Evolutionary conservation across 2,888 invertebrate genomes (phyloP).

Genomic region (Polydrusus cervinus): DNA sequence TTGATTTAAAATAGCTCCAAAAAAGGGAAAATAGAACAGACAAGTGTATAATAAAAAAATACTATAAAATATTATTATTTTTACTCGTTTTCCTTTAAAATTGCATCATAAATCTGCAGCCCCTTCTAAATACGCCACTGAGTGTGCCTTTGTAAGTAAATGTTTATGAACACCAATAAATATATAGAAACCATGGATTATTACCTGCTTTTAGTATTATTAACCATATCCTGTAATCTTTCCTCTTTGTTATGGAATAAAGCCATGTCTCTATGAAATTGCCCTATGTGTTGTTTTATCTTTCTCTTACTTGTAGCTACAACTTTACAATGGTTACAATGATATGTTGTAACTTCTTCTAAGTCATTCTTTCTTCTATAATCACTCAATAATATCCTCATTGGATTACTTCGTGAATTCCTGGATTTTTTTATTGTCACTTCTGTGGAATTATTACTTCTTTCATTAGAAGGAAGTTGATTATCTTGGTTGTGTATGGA

Average conservation of each 20-base stretch:
- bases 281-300: neutral
- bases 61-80: too few relatives aligned
- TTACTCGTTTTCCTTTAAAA: too few relatives aligned
- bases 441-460: neutral
- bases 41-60: too few relatives aligned
- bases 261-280: neutral
- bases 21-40: too few relatives aligned
- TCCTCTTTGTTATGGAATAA: neutral
- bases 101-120: too few relatives aligned
- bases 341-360: neutral
- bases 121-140: too few relatives aligned
- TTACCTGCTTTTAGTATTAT: neutral
- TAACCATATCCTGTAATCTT: neutral
- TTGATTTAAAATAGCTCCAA: too few relatives aligned
- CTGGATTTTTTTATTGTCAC: neutral
- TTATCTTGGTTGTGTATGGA: too few relatives aligned
- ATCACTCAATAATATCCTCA: neutral
- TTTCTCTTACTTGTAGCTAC: neutral
- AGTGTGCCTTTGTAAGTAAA: too few relatives aligned
- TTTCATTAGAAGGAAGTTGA: too few relatives aligned
- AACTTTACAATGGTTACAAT: neutral
- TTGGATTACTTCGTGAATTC: neutral
- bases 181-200: neutral
- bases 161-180: too few relatives aligned
- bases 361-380: neutral